Evolutionary conservation across 2,888 invertebrate species (phyloP), one percentile per base, ranked within the genome.

Genomic region (Mactromeris polynyma): DNA sequence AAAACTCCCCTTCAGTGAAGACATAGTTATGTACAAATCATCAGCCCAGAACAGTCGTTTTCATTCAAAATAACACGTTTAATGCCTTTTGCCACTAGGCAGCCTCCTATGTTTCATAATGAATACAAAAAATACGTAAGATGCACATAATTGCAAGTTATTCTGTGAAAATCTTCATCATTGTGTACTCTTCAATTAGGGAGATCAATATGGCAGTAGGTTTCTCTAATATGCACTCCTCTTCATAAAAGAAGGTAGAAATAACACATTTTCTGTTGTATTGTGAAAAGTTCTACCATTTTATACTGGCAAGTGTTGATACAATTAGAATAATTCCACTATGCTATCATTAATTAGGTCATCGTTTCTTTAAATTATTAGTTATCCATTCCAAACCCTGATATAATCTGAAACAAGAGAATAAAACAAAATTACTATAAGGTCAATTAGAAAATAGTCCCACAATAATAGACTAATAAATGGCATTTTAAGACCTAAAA

Each of bases 381-480:
- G 96, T 96, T 42, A 97, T 97, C 97, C 97, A 97, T 90, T 97
- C 97, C 85, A 97, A 94, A 1, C 97, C 97, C 90, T 96, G 95
- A 92, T 96, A 96, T 85, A 97, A 94, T 64, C 96, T 96, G 95
- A 84, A 95, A 94, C 64, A 88, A 78, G 77, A 26, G 1, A 64
- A 64, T 64, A 64, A 7, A 64, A 64, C 58, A 64, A 64, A 51
- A 51, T 17, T 51, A 51, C 51, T 9, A 17, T 17, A 51, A 51
- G 51, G 2, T 6, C 2, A 9, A 17, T 51, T 17, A 51, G 51
- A 51, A 51, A 51, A 51, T 1, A 51, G 11, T 51, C 19, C 19
- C 17, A 51, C 14, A 51, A 51, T 6, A 51, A 51, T 51, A 19
- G 19, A 9, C 11, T 6, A 19, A 17, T 51, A 42, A 42, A 42